A percentile compares a stretch with the other conserved stretches of the same genome.
phyloP scores from a whole-genome alignment of 2,113 vertebrate species.

The Felis catus region DNA sequence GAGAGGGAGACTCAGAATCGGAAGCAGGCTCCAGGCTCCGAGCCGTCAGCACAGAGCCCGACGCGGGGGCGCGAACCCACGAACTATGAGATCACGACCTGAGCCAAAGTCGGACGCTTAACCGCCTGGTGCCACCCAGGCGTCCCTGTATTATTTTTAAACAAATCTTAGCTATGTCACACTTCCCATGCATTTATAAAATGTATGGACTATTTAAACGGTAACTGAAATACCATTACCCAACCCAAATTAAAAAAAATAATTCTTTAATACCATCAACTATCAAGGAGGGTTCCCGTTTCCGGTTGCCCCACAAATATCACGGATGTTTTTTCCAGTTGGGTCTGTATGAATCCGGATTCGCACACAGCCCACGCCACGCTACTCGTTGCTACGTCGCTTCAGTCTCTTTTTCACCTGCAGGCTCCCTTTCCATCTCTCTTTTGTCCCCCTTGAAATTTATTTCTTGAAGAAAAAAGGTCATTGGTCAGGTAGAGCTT shows the following conservation, averaged over 20 bases:
- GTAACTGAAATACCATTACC: not conserved
- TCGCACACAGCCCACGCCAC: not conserved
- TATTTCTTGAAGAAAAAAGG: not conserved
- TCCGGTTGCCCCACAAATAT: not conserved
- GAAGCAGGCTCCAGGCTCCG: no score
- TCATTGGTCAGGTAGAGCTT: not conserved
- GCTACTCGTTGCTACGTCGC: not conserved
- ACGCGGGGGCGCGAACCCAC: no score
- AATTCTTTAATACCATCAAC: not conserved
- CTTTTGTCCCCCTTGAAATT: not conserved
- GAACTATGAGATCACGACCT: no score
- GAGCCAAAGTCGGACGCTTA: no score
- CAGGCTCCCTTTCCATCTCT: not conserved
- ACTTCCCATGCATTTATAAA: not conserved
- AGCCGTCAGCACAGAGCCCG: no score
- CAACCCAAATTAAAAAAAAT: not conserved
- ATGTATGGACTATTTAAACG: not conserved
- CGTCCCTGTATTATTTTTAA: not conserved
- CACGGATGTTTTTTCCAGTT: not conserved
- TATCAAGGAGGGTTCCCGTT: not conserved
- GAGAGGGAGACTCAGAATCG: no score
- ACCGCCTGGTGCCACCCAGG: no score
- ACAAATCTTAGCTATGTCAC: not conserved
- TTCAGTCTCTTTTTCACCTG: not conserved
- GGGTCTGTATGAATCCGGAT: no score